Percentiles rank a stretch among this genome's conserved stretches.
phyloP scores from a whole-genome alignment of 2,797 vertebrate species.

The Falco concolor region DNA sequence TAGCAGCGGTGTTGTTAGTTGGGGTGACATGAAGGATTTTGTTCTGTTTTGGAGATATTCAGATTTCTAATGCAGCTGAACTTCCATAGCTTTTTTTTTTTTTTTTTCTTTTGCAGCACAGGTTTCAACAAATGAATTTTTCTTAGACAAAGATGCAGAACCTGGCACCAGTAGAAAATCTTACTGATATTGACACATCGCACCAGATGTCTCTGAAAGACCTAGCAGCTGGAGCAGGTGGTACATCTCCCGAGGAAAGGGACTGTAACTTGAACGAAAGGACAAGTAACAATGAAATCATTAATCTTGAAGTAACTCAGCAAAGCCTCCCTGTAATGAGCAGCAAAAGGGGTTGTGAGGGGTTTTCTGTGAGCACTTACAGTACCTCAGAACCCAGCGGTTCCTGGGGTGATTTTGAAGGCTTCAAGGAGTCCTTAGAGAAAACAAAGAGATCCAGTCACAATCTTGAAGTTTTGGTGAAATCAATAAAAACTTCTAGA shows the following conservation, averaged over 20 bases:
- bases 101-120: background rate
- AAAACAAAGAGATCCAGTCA: background rate
- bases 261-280: background rate
- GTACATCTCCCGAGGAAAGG: accelerated
- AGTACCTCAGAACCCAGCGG: background rate
- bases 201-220: background rate
- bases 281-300: background rate
- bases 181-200: background rate
- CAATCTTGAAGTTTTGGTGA: background rate
- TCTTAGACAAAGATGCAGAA: slow-evolving; percentile 22
- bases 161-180: background rate
- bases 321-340: background rate
- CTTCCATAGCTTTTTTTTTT: background rate
- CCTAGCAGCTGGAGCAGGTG: background rate
- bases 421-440: slow-evolving; percentile 57
- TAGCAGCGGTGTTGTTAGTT: background rate
- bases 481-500: background rate
- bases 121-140: background rate
- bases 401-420: slow-evolving; percentile 74
- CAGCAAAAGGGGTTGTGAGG: background rate
- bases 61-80: background rate
- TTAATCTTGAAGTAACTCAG: background rate
- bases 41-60: slow-evolving; percentile 4
- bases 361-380: background rate
- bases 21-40: background rate